Conservation (phyloP, 1,140 invertebrate genomes). For the Anoplophora glabripennis region DNA sequence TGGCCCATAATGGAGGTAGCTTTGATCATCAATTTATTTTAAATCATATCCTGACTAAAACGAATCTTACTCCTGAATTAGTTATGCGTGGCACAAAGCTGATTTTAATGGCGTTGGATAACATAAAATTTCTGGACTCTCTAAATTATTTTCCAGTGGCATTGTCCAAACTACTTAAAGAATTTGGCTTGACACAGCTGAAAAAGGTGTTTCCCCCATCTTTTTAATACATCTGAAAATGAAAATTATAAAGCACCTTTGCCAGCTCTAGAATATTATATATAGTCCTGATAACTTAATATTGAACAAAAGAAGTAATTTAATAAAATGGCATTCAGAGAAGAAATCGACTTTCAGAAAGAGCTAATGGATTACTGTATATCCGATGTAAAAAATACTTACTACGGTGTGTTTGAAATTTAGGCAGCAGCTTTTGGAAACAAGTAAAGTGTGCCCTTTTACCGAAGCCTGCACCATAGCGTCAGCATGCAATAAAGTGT, state of each 20-base stretch:
- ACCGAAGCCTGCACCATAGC: constrained; percentile 18
- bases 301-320: constrained; percentile 2
- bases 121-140: not conserved
- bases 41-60: too few relatives aligned
- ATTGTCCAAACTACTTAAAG: constrained; percentile 3
- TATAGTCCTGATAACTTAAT: constrained; percentile 25
- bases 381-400: constrained; percentile 23
- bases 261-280: constrained; percentile 22
- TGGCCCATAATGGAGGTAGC: too few relatives aligned
- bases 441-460: constrained; percentile 5
- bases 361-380: constrained; percentile 30
- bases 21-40: too few relatives aligned
- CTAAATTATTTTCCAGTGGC: constrained; percentile 1
- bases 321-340: constrained; percentile 17
- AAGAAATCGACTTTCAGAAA: constrained; percentile 23
- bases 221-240: constrained; percentile 29
- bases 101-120: not conserved
- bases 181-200: constrained; percentile 18
- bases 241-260: constrained; percentile 29
- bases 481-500: constrained; percentile 20
- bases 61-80: too few relatives aligned
- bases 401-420: constrained; percentile 16
- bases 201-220: constrained; percentile 34
- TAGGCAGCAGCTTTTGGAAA: constrained; percentile 14
- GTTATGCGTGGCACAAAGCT: too few relatives aligned